Evolutionary conservation across 2,888 invertebrate species (phyloP).

Genomic region (Punctoribates punctum): DNA sequence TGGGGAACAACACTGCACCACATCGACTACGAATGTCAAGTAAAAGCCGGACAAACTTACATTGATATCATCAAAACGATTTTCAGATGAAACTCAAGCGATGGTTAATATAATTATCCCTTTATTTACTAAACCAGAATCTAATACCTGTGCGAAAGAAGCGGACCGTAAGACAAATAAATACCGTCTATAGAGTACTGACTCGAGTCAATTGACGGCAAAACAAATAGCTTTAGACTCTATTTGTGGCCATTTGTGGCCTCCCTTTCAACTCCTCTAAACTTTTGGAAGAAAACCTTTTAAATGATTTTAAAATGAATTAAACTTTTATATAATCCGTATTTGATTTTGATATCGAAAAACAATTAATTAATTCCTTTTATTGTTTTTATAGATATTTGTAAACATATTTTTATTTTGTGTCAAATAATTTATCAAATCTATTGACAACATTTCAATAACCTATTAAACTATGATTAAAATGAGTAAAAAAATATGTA

Average conservation of each 20-base stretch:
- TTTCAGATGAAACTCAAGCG: conserved; percentile 15
- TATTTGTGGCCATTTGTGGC: conserved; percentile 12
- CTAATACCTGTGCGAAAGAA: background rate
- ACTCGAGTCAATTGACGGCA: background rate
- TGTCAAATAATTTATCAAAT: too few species aligned
- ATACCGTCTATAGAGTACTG: background rate
- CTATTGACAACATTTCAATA: too few species aligned
- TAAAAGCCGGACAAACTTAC: conserved; percentile 54
- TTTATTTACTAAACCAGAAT: background rate
- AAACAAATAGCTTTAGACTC: background rate
- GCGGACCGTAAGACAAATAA: background rate
- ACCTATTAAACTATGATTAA: background rate
- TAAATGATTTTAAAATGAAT: background rate
- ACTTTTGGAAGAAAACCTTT: background rate
- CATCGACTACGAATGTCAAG: conserved; percentile 59
- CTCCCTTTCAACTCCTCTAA: background rate
- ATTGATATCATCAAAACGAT: conserved; percentile 29
- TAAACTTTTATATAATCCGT: background rate
- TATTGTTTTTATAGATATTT: background rate
- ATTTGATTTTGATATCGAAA: conserved; percentile 5
- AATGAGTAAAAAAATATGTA: background rate
- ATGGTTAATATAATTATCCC: background rate
- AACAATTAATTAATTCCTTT: background rate
- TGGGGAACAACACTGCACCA: conserved; percentile 59
- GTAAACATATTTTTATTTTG: too few species aligned